These are phyloP conservation scores for Platygyra sinensis DNA, from an alignment of 64 coral and sea anemone species.

Conservation along the genomic window DNA sequence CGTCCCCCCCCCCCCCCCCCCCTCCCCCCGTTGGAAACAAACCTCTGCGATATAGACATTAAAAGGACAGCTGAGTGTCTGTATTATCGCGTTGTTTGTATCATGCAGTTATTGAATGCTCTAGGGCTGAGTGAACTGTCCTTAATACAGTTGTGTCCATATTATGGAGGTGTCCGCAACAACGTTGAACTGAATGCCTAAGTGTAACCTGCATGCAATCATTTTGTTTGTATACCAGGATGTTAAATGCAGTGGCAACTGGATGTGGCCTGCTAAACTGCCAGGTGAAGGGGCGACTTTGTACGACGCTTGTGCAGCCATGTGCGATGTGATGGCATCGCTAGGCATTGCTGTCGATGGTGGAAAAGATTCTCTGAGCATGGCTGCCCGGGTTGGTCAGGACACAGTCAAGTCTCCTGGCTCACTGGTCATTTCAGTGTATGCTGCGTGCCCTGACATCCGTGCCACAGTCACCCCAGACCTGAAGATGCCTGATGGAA, in stretches of 20 bases:
- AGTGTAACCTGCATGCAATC: background rate
- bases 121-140: no score
- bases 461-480: conserved; percentile 90
- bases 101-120: no score
- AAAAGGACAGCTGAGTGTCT: no score
- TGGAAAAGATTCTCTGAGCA: conserved; percentile 98
- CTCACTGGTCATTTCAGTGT: conserved; percentile 89
- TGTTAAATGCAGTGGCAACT: conserved; percentile 97
- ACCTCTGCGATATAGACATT: no score
- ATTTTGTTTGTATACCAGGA: conserved; percentile 39
- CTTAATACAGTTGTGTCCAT: no score
- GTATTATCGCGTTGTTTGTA: no score
- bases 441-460: conserved; percentile 90
- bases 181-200: no score
- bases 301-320: conserved; percentile 86
- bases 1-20: no score
- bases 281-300: conserved; percentile 85
- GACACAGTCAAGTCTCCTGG: conserved; percentile 93
- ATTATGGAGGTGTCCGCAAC: no score
- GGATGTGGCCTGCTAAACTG: conserved; percentile 99
- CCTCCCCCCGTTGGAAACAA: no score
- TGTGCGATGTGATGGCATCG: conserved; percentile 87
- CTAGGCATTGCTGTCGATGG: conserved; percentile 94
- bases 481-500: conserved; percentile 72
- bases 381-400: conserved; percentile 87